These are phyloP conservation scores for Dyspetes luteomarginatus DNA, from an alignment of 2,888 invertebrate species.

Conservation along the genomic window DNA sequence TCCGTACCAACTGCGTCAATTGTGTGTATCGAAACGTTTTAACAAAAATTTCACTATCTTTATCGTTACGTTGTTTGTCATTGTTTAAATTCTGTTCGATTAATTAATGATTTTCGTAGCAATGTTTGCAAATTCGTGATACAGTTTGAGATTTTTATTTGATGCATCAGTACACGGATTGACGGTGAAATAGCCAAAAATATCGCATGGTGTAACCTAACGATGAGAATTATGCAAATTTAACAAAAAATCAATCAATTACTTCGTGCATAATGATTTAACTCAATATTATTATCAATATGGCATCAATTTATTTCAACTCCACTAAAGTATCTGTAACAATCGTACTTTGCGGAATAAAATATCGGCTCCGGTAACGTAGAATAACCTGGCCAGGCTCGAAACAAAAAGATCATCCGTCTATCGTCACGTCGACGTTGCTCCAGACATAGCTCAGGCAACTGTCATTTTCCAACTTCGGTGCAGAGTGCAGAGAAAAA, in stretches of 20 bases:
- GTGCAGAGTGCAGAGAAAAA: conserved; percentile 58
- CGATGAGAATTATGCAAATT: neutral
- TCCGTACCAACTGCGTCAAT: conserved; percentile 67
- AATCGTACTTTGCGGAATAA: neutral
- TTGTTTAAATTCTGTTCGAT: neutral
- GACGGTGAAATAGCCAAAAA: conserved; percentile 24
- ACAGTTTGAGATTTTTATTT: neutral
- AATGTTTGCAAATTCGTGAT: neutral
- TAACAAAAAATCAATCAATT: neutral
- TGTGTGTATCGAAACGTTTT: neutral
- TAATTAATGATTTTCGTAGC: neutral
- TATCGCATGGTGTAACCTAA: neutral
- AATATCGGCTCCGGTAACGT: conserved; percentile 13
- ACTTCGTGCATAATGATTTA: neutral
- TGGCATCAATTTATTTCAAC: neutral
- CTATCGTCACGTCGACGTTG: conserved; percentile 66
- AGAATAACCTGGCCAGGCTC: neutral
- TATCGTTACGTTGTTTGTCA: neutral
- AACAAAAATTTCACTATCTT: neutral
- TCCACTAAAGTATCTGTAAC: neutral
- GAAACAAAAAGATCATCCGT: conserved; percentile 28
- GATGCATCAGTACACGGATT: conserved; percentile 3
- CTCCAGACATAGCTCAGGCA: conserved; percentile 73
- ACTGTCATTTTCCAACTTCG: conserved; percentile 78
- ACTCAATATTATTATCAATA: neutral